Percentiles rank a stretch among this genome's conserved stretches.
These are phyloP conservation scores for Anarhynchus alexandrinus DNA, from an alignment of 2,113 vertebrate genomes.

Conservation along the genomic window DNA sequence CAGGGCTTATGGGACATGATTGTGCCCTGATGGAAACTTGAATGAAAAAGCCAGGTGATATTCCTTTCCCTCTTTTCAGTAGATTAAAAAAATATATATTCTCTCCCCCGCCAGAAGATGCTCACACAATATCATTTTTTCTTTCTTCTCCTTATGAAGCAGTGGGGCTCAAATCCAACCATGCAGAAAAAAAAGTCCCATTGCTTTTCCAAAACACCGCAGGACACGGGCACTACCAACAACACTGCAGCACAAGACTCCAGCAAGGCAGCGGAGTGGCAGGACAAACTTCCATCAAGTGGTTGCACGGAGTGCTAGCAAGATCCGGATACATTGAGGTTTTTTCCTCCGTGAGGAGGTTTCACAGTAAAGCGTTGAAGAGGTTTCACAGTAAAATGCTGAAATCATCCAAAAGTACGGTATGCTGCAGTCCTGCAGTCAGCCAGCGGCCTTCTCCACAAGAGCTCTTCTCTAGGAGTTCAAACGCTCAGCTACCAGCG, in stretches of 20 bases:
- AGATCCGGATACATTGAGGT: fast-evolving
- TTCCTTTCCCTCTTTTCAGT: neutral
- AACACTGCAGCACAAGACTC: neutral
- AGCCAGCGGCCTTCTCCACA: neutral
- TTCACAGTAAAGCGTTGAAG: neutral
- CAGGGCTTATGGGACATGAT: neutral
- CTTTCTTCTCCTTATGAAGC: neutral
- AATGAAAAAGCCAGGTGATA: neutral
- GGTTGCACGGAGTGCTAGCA: neutral
- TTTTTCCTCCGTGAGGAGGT: neutral
- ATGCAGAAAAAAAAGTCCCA: neutral
- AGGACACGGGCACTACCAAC: neutral
- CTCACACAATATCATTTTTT: neutral
- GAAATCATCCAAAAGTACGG: neutral
- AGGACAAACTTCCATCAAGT: neutral
- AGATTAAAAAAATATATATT: neutral
- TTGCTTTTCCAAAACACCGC: neutral
- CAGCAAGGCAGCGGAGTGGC: neutral
- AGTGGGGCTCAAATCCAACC: neutral
- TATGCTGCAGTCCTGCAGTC: neutral
- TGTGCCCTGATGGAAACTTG: neutral
- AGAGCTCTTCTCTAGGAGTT: neutral
- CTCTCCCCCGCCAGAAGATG: neutral
- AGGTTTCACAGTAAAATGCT: neutral
- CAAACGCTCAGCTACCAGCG: neutral